These are phyloP conservation scores for Colletes latitarsis DNA, from an alignment of 1,140 invertebrate genomes.

Conservation along the genomic window DNA sequence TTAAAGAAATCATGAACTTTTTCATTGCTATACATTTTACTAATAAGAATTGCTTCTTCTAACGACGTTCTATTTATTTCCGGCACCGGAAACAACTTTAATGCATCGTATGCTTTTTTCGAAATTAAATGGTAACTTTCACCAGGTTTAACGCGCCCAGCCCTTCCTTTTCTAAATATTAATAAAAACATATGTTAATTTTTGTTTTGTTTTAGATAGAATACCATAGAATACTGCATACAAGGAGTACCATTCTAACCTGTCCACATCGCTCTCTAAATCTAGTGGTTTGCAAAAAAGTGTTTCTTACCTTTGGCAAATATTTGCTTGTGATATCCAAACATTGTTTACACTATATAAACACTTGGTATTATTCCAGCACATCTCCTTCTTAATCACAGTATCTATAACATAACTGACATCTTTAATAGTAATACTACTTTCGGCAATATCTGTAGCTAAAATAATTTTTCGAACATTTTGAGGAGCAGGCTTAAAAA, in stretches of 20 bases:
- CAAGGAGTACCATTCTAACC: too few relatives aligned
- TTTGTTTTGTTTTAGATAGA: neutral
- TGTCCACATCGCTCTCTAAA: too few relatives aligned
- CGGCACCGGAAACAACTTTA: slow-evolving; percentile 82
- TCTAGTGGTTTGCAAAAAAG: too few relatives aligned
- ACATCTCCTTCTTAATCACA: slow-evolving; percentile 71
- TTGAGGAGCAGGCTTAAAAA: slow-evolving; percentile 83
- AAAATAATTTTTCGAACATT: slow-evolving; percentile 93
- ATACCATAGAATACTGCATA: neutral
- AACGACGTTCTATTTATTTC: slow-evolving; percentile 84
- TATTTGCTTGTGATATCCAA: slow-evolving; percentile 84
- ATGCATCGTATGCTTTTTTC: slow-evolving; percentile 76
- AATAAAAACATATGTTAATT: slow-evolving; percentile 9
- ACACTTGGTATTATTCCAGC: slow-evolving; percentile 69
- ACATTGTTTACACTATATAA: slow-evolving; percentile 67
- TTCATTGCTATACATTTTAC: slow-evolving; percentile 82
- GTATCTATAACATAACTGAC: slow-evolving; percentile 88
- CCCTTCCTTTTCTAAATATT: slow-evolving; percentile 82
- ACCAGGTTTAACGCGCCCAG: slow-evolving; percentile 87
- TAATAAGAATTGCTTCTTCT: slow-evolving; percentile 84
- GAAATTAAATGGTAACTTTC: slow-evolving; percentile 90
- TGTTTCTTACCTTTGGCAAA: slow-evolving; percentile 82
- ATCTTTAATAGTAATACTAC: slow-evolving; percentile 97
- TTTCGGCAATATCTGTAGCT: slow-evolving; percentile 98
- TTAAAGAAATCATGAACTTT: slow-evolving; percentile 81